Percentiles rank a stretch among this genome's conserved stretches.
Evolutionary conservation across 2,797 vertebrate species (phyloP).

Genomic region (Phrynocephalus vlangalii): DNA sequence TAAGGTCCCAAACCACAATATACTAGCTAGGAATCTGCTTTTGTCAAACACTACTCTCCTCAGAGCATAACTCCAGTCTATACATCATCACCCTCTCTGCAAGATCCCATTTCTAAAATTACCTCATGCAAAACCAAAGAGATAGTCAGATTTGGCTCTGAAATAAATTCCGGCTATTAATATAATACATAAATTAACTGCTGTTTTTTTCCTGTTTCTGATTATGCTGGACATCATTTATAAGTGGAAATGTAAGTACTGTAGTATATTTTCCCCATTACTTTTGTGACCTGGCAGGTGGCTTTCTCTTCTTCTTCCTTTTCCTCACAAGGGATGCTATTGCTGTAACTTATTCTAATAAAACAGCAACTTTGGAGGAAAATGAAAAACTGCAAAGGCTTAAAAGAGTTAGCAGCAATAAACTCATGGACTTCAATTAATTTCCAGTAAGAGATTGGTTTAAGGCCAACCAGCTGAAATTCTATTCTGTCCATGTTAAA

Average conservation of each 20-base stretch:
- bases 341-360: slow-evolving; percentile 78
- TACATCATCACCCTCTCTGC: background rate
- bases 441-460: slow-evolving; percentile 79
- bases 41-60: slow-evolving; percentile 21
- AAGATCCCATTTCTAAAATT: slow-evolving; percentile 32
- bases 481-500: slow-evolving; percentile 81
- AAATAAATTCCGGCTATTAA: slow-evolving; percentile 48
- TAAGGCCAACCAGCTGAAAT: slow-evolving; percentile 81
- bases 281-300: slow-evolving; percentile 72
- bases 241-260: slow-evolving; percentile 71
- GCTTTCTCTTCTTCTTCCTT: slow-evolving; percentile 66
- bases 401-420: slow-evolving; percentile 80
- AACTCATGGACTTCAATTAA: slow-evolving; percentile 81
- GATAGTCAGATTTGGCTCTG: slow-evolving; percentile 45
- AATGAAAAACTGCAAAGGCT: slow-evolving; percentile 79
- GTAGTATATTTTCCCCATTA: slow-evolving; percentile 68
- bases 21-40: background rate
- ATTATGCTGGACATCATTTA: slow-evolving; percentile 69
- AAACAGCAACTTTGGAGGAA: slow-evolving; percentile 79
- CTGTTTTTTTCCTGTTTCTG: slow-evolving; percentile 64
- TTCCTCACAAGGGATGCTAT: slow-evolving; percentile 73
- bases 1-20: background rate
- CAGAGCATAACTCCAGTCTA: background rate
- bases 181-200: slow-evolving; percentile 53
- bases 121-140: slow-evolving; percentile 41